phyloP scores from a whole-genome alignment of 2,797 vertebrate species.

The Steatocranus sp. region DNA sequence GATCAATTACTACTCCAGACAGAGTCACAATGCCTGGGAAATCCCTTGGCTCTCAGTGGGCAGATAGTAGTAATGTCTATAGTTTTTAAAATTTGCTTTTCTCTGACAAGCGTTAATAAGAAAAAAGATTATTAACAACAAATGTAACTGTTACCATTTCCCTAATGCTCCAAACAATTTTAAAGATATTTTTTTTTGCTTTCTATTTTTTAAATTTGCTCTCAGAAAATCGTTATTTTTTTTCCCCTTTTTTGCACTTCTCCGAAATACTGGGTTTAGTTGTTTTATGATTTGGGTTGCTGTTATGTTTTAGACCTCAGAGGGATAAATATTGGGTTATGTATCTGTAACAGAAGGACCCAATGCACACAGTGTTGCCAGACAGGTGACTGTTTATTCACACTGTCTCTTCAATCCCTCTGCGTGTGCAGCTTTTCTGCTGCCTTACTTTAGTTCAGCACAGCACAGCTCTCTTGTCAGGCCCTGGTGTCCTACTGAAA shows the following conservation, averaged over 20 bases:
- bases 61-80: not conserved
- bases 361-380: not conserved
- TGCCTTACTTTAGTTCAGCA: not conserved
- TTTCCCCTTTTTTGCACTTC: rapidly evolving
- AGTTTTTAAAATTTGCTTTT: not conserved
- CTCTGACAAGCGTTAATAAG: not conserved
- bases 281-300: not conserved
- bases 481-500: not conserved
- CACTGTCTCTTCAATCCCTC: not conserved
- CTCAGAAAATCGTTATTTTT: not conserved
- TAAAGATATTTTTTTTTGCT: not conserved
- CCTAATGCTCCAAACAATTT: not conserved
- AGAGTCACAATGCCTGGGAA: not conserved
- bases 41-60: not conserved
- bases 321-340: not conserved
- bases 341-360: not conserved
- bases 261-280: not conserved
- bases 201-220: not conserved
- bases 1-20: not conserved
- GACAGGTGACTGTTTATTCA: not conserved
- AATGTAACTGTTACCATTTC: not conserved
- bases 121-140: not conserved
- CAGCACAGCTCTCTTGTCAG: not conserved
- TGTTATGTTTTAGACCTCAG: not conserved
- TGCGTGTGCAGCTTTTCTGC: not conserved